phyloP scores from a whole-genome alignment of 2,888 invertebrate species.

The Formica aserva region DNA sequence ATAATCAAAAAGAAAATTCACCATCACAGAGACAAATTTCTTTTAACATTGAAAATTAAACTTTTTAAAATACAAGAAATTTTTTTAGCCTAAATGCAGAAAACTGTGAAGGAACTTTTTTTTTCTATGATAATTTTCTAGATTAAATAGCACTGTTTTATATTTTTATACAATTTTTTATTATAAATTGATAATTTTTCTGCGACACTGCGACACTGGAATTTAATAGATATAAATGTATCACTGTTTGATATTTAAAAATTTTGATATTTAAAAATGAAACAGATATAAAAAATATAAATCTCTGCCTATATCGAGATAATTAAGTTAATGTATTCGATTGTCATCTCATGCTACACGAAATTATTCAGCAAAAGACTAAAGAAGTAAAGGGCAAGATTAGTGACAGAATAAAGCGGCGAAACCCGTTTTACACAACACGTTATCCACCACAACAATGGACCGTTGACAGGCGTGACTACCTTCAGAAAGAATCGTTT shows the following conservation, averaged over 20 bases:
- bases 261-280: not conserved
- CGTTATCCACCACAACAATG: conserved; percentile 77
- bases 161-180: not conserved
- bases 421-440: conserved; percentile 78
- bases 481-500: conserved; percentile 76
- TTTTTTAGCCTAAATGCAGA: not conserved
- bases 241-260: not conserved
- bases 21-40: not conserved
- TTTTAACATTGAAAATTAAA: not conserved
- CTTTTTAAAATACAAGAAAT: not conserved
- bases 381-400: conserved; percentile 56
- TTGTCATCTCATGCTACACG: conserved; percentile 74
- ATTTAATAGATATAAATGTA: not conserved
- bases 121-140: not conserved
- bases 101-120: not conserved
- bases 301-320: conserved; percentile 62
- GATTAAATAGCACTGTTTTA: too few species aligned
- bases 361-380: conserved; percentile 71
- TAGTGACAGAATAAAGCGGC: conserved; percentile 60
- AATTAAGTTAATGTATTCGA: conserved; percentile 74
- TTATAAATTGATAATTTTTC: not conserved
- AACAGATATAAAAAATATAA: conserved; percentile 71
- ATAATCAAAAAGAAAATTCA: not conserved
- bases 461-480: conserved; percentile 70
- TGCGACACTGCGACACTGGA: not conserved